Evolutionary conservation across 2,113 vertebrate species (phyloP).

Genomic region (Struthidea cinerea): DNA sequence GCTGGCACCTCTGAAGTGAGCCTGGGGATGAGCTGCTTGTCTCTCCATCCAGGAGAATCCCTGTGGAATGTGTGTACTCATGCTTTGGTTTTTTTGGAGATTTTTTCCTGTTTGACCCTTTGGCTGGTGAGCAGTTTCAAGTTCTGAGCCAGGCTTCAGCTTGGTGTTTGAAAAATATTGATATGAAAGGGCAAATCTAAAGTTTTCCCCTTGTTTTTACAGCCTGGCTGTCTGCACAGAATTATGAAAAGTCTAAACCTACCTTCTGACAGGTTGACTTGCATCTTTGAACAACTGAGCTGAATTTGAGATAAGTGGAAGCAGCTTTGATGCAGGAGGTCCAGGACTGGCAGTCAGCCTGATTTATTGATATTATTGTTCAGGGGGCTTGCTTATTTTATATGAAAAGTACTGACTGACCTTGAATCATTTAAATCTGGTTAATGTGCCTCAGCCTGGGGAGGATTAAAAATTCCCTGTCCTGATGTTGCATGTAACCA

Average conservation of each 20-base stretch:
- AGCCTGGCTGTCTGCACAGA: background rate
- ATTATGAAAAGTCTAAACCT: background rate
- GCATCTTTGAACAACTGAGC: background rate
- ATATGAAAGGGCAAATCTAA: background rate
- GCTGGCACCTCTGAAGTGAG: background rate
- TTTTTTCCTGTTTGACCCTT: background rate
- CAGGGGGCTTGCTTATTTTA: background rate
- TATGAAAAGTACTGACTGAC: background rate
- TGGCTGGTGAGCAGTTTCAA: background rate
- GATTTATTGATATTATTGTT: background rate
- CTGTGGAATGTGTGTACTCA: rapidly evolving
- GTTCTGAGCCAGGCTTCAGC: background rate
- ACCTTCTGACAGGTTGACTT: background rate
- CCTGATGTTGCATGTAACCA: rapidly evolving
- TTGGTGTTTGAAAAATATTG: background rate
- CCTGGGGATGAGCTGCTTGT: background rate
- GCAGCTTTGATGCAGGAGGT: background rate
- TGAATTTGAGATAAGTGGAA: background rate
- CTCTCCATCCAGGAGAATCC: background rate
- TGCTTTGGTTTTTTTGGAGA: background rate
- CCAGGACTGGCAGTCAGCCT: background rate
- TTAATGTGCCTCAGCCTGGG: rapidly evolving
- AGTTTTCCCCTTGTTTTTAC: background rate
- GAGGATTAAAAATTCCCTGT: background rate
- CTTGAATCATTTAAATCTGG: background rate